Conservation (phyloP, 2,113 vertebrate species). For the Amblyornis subalaris region DNA sequence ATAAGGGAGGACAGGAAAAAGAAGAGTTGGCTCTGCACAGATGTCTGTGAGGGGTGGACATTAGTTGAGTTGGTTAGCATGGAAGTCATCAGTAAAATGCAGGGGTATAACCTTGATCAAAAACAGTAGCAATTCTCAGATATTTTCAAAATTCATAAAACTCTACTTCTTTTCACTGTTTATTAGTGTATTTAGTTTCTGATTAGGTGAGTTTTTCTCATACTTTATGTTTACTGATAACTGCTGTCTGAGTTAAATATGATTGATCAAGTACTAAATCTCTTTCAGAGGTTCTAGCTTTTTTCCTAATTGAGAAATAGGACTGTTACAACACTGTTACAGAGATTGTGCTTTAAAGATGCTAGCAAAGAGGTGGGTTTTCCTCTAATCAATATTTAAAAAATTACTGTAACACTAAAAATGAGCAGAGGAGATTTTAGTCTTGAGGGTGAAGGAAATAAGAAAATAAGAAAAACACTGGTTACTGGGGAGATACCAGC, state of each 20-base stretch:
- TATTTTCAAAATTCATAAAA: neutral
- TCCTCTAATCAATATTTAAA: slow-evolving; percentile 8
- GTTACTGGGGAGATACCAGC: neutral
- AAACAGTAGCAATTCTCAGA: neutral
- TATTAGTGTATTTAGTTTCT: slow-evolving; percentile 34
- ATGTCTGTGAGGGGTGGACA: neutral
- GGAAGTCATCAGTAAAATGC: neutral
- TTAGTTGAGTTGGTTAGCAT: neutral
- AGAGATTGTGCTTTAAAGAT: slow-evolving; percentile 48
- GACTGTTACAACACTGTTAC: slow-evolving; percentile 39
- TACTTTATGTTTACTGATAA: slow-evolving; percentile 20
- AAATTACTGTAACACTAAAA: slow-evolving; percentile 45
- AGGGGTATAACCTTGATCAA: neutral
- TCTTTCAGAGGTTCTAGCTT: slow-evolving; percentile 7
- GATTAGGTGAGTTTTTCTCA: slow-evolving; percentile 38
- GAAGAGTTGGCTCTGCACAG: neutral
- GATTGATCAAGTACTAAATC: slow-evolving; percentile 50
- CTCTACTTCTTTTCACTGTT: neutral
- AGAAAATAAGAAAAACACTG: neutral
- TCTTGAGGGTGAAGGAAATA: slow-evolving; percentile 21
- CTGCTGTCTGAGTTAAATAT: slow-evolving; percentile 17
- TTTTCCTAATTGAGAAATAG: slow-evolving; percentile 52
- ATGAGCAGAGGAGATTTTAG: slow-evolving; percentile 39
- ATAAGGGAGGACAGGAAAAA: neutral
- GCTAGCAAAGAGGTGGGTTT: slow-evolving; percentile 16